Evolutionary conservation across 2,888 invertebrate species (phyloP), one percentile per base, ranked within the genome.

Genomic region (Tenthredo notha): DNA sequence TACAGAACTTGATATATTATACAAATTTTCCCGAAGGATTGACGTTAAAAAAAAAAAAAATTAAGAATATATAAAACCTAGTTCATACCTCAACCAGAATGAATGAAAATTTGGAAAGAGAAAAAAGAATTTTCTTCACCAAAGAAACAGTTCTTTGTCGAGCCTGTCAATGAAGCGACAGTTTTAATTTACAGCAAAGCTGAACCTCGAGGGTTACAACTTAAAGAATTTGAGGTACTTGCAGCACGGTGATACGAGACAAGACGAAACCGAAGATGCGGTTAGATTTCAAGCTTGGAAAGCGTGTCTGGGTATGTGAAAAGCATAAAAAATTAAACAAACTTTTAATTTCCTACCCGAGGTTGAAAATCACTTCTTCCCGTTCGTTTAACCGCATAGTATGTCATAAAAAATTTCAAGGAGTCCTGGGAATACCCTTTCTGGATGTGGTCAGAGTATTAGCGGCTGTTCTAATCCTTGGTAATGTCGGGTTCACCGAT

Each of bases 391-490:
- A 78, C 18, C n/a, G 4, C 29, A 15, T 6, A 67, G 25, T 61
- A 15, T n/a, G 50, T 50, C 6, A 84, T 25, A 29, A 4, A 4
- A 61, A 80, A 61, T 80, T 86, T 85, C 47, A 88, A 94, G 94
- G 97, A 84, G 97, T 98, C 82, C 95, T 99, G 84, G 98, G 98
- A 58, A 98, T 99, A 89, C 98, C 98, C 0, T 98, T 98, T 93
- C 94, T 98, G 93, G 98, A 99, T 94, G 98, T 99, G 75, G 97
- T 98, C 84, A 95, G 98, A 88, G 98, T 99, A 29, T 94, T 99
- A 89, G 97, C 98, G 18, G 98, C 98, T 4, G 98, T 98, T 84
- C 94, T 99, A 88, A 95, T 99, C 86, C 95, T 99, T 86, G 99
- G 99, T 85, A 99, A 99, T 94, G 97, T 99, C 88, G 97, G 97